Evolutionary conservation across 2,888 invertebrate genomes (phyloP), one percentile per base, ranked within the genome.

Genomic region (Conistra vaccinii): DNA sequence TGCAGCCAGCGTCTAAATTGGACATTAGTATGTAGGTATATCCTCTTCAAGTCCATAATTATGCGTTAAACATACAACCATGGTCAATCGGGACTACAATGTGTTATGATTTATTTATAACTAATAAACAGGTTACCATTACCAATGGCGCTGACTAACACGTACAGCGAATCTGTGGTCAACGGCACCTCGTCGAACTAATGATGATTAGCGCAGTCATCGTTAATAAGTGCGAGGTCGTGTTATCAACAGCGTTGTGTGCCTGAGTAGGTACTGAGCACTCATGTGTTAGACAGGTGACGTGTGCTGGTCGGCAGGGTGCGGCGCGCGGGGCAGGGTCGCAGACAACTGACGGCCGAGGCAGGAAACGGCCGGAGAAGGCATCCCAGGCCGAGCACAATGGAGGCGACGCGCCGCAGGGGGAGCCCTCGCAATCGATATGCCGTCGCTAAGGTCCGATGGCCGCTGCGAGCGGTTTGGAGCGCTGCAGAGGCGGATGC

Each of bases 381-480:
- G 95, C 95, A 95, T 95, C 96, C 94, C 95, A 94, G 91, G 90
- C 92, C 90, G 95, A 95, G 95, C 92, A 96, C 95, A 95, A 95
- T 95, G 95, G 94, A 93, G 94, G 94, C 94, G 92, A 92, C 95
- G 96, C 95, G 95, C 95, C 95, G 95, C 96, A 96, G 95, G 96
- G 96, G 96, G 96, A 96, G 95, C 95, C 96, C 95, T 96, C 95
- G 96, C 96, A 96, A 96, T 96, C 96, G 96, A 96, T 96, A 96
- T 96, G 94, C 94, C 96, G 96, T 94, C 96, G 96, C 96, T 96
- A 96, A 96, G 96, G 96, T 96, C 96, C 96, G 96, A 93, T 96
- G 96, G 96, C 95, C 96, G 96, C 93, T 95, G 95, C 90, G 95
- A 94, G 94, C 95, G 93, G 94, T 93, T 94, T 94, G 93, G 94